Conservation (phyloP, 2,113 vertebrate genomes). For the Chionomys nivalis region DNA sequence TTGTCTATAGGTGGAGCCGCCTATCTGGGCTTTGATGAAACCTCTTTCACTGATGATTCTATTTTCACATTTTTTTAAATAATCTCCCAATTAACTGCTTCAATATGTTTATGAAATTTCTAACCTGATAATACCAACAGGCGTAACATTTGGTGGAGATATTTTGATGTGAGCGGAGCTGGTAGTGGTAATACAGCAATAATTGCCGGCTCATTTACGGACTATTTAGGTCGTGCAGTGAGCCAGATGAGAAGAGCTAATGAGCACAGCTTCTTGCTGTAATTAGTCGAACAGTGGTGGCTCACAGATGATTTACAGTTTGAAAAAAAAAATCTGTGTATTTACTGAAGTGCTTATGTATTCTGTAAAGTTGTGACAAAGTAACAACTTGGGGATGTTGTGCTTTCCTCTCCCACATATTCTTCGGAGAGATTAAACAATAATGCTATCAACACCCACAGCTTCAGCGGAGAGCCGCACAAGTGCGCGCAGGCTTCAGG, state of each 20-base stretch:
- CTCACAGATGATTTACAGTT: conserved; percentile 94
- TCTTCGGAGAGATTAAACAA: conserved; percentile 75
- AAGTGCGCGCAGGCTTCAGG: conserved; percentile 53
- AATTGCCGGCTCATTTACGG: conserved; percentile 96
- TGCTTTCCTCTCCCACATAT: conserved; percentile 81
- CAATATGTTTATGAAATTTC: conserved; percentile 90
- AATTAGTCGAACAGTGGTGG: conserved; percentile 94
- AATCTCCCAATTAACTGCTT: conserved; percentile 91
- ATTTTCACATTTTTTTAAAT: conserved; percentile 86
- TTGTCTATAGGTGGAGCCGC: conserved; percentile 81
- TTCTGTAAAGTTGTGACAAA: conserved; percentile 82
- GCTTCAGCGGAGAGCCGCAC: conserved; percentile 47
- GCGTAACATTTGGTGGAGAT: conserved; percentile 92
- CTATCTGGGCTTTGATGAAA: conserved; percentile 81
- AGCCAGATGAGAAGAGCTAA: conserved; percentile 96
- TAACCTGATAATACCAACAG: conserved; percentile 91
- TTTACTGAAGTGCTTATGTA: conserved; percentile 86
- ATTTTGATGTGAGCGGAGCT: conserved; percentile 90
- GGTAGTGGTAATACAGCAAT: conserved; percentile 92
- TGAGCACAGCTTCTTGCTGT: conserved; percentile 96
- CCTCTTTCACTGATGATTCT: conserved; percentile 81
- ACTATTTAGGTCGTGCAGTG: conserved; percentile 95
- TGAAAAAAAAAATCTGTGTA: conserved; percentile 87
- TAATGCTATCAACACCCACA: conserved; percentile 69
- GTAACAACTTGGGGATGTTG: conserved; percentile 80